These are phyloP conservation scores for Pongo pygmaeus DNA, from an alignment of 2,113 vertebrate genomes.

Conservation along the genomic window DNA sequence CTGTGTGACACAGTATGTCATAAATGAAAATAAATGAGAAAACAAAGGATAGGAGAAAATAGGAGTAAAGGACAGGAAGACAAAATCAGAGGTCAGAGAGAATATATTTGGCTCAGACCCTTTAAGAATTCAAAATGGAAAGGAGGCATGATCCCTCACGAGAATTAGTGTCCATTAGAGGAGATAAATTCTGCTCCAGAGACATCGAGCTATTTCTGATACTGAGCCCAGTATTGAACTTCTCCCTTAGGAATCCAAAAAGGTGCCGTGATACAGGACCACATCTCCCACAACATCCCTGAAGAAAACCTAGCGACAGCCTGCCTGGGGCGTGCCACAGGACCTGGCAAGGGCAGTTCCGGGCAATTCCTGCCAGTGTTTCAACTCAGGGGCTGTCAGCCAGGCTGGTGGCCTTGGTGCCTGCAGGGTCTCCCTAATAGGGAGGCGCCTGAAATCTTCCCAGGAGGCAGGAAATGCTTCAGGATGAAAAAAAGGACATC, in stretches of 20 bases:
- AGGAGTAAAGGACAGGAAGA: not conserved
- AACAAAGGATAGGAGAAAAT: not conserved
- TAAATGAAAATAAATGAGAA: not conserved
- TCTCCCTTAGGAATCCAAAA: not conserved
- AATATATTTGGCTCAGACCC: not conserved
- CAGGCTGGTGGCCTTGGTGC: not conserved
- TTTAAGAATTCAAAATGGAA: not conserved
- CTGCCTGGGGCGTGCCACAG: not conserved
- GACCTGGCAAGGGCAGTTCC: not conserved
- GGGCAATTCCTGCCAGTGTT: not conserved
- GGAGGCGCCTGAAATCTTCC: not conserved
- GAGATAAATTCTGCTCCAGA: not conserved
- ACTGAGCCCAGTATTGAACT: not conserved
- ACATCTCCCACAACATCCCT: not conserved
- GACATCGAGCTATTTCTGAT: not conserved
- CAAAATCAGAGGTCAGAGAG: not conserved
- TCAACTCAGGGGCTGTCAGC: not conserved
- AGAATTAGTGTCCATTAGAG: not conserved
- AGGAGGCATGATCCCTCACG: not conserved
- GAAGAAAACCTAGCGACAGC: not conserved
- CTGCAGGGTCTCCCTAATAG: not conserved
- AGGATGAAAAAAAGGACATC: not conserved
- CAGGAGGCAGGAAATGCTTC: not conserved
- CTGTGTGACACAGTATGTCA: not conserved
- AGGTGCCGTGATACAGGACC: not conserved